phyloP scores from a whole-genome alignment of 1,140 invertebrate genomes.

The Caenorhabditis inopinata region DNA sequence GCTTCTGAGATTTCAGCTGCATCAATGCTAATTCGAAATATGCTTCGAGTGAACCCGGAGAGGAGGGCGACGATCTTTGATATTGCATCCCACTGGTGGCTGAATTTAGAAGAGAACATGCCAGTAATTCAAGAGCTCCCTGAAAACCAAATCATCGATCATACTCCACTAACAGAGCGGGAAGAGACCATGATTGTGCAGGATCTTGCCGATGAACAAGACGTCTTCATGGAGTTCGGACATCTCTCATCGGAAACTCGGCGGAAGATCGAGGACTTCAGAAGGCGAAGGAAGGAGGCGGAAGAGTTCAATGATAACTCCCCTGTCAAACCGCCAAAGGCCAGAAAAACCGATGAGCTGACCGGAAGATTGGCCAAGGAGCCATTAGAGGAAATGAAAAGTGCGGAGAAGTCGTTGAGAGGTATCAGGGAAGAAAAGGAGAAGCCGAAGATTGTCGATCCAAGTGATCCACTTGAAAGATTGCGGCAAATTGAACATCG shows the following conservation, averaged over 20 bases:
- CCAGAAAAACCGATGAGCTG: slow-evolving; percentile 46
- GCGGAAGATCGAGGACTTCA: slow-evolving; percentile 47
- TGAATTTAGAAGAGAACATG: slow-evolving; percentile 76
- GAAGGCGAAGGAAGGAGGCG: slow-evolving; percentile 63
- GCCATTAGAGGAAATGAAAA: slow-evolving; percentile 52
- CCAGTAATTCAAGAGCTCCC: slow-evolving; percentile 66
- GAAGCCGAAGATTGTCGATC: slow-evolving; percentile 36
- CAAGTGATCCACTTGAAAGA: slow-evolving; percentile 63
- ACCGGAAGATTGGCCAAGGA: slow-evolving; percentile 4
- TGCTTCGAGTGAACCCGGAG: slow-evolving; percentile 86
- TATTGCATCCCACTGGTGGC: slow-evolving; percentile 87
- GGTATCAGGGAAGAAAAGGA: slow-evolving; percentile 29
- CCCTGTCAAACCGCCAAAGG: slow-evolving; percentile 64
- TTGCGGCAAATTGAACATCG: slow-evolving; percentile 59
- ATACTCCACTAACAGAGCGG: slow-evolving; percentile 63
- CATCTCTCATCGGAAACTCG: slow-evolving; percentile 58
- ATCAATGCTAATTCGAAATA: slow-evolving; percentile 86
- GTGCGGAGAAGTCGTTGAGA: slow-evolving; percentile 59
- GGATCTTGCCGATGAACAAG: slow-evolving; percentile 65
- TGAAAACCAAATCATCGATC: slow-evolving; percentile 65
- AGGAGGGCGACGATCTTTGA: slow-evolving; percentile 86
- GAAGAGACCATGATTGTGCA: slow-evolving; percentile 66
- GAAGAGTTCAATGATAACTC: slow-evolving; percentile 66
- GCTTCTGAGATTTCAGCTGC: slow-evolving; percentile 83
- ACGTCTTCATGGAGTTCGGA: slow-evolving; percentile 67